Evolutionary conservation across 1,140 invertebrate species (phyloP), one percentile per base, ranked within the genome.

Genomic region (Bombus balteatus): DNA sequence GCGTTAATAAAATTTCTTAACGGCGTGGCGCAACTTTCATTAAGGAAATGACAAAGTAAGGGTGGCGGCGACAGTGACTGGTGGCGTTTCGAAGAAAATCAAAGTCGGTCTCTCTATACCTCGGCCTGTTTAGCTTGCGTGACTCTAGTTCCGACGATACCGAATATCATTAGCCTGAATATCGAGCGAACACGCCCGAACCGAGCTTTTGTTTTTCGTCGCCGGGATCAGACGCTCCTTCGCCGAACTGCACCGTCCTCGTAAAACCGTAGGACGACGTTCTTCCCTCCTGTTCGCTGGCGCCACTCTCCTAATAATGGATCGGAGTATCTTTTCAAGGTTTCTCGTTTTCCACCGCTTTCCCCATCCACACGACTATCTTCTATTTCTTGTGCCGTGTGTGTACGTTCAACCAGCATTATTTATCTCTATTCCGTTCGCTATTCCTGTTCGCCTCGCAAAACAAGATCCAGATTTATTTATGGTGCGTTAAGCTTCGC

Each of bases 121-220:
- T 28, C 25, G 43, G 34, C 53, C 18, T 37, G 66, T 89, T 81
- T 43, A 80, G 75, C 22, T 86, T 22, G 85, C 85, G 68, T 83
- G 86, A 75, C 86, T 66, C 37, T n/a, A 72, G 43, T 75, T 74
- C 37, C 59, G 39, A 22, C 59, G 70, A 85, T 79, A 75, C 59
- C 75, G 82, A 84, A 87, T 85, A 79, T 79, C 86, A 85, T 85
- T 87, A 87, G 86, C 86, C 82, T 74, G 86, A 84, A 80, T 87
- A 87, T 87, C 70, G 76, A 73, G 47, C 75, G 76, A 79, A 79
- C 68, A 85, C 82, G 25, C 68, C 75, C 68, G 39, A 81, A 34
- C 59, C 34, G 37, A 47, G 47, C 75, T 87, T 84, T 84, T 84
- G 81, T 79, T 87, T 87, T 72, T 68, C 71, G 59, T 43, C 37